phyloP scores from a whole-genome alignment of 2,113 vertebrate species.

The Neoarius graeffei region DNA sequence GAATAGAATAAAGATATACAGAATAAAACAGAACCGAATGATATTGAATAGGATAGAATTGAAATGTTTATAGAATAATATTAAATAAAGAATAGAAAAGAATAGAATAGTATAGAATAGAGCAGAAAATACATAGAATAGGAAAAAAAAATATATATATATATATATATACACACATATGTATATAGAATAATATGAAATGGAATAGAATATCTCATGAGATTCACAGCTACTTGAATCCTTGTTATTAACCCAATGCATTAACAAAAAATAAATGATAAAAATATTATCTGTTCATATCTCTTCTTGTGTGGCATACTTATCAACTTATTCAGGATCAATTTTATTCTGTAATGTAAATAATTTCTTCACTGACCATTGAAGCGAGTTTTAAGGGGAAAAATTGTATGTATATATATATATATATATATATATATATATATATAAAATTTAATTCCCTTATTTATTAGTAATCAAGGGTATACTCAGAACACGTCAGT shows the following conservation, averaged over 20 bases:
- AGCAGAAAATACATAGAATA: neutral
- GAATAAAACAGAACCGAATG: neutral
- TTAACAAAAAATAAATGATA: neutral
- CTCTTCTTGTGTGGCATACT: too few relatives aligned
- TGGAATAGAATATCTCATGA: neutral
- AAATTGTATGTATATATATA: neutral
- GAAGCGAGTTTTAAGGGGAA: neutral
- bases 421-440: too few relatives aligned
- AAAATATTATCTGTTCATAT: neutral
- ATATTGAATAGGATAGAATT: neutral
- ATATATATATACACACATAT: too few relatives aligned
- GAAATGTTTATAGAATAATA: neutral
- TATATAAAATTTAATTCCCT: neutral
- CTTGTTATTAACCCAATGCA: neutral
- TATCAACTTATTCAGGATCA: neutral
- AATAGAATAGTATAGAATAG: neutral
- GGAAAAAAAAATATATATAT: too few relatives aligned
- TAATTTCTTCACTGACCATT: neutral
- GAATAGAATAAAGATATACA: too few relatives aligned
- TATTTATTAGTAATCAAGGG: neutral
- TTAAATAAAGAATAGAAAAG: neutral
- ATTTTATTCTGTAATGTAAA: neutral
- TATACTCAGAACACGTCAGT: neutral
- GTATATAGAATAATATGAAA: neutral
- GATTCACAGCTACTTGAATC: neutral